Evolutionary conservation across 2,113 vertebrate species (phyloP), one percentile per base, ranked within the genome.

Genomic region (Hippocampus zosterae): DNA sequence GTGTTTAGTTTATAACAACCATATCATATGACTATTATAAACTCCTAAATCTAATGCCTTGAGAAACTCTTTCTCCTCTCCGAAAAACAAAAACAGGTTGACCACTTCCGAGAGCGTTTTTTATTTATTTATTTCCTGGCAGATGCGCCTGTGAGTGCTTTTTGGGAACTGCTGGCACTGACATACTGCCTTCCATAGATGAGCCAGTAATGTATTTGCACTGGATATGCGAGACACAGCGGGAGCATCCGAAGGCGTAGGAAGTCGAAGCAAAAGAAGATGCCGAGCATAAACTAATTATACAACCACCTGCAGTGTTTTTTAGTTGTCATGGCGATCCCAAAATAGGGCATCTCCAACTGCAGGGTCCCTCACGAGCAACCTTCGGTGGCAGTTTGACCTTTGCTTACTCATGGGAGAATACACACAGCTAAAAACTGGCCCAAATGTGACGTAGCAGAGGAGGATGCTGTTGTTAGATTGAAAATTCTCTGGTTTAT

Each of bases 311-410:
- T 33, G 44, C 80, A 71, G 74, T 80, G 75, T 85, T 80, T 76
- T 37, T 72, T 72, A 37, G 83, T 87, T 87, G 80, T 85, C 84
- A 85, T 82, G 79, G 72, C 3, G 44, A 89, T 83, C 72, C 68
- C 82, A 81, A 82, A 79, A 81, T 84, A 81, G 76, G 41, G n/a
- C 48, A 18, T 53, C 48, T 86, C 27, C 75, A 75, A 80, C 80
- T 74, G 64, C 40, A 56, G 52, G 53, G 71, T 68, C 65, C 67
- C 74, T 44, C 52, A 13, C 62, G 65, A 67, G 70, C 62, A 74
- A 77, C 73, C 77, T 68, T 70, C 33, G 25, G 21, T 13, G 23
- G 67, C 53, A 52, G 15, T 76, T 78, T 80, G 69, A 76, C 76
- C 70, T 69, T 12, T 57, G 66, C 52, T 60, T 42, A n/a, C 42